Conservation (phyloP, 2,888 invertebrate species). For the Eulithis prunata region DNA sequence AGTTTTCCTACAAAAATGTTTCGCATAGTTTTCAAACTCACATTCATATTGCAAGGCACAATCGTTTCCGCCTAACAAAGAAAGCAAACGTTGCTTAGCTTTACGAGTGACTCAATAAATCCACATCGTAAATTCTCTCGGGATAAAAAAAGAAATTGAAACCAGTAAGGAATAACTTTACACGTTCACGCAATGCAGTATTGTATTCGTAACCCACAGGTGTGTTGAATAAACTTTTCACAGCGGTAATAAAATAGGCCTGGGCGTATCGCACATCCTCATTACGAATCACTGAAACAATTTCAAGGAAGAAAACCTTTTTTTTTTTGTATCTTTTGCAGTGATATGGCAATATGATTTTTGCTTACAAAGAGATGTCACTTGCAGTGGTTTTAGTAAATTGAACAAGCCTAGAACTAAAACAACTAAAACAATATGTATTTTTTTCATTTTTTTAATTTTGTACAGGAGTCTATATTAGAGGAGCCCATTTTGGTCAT, state of each 20-base stretch:
- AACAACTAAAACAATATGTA: too few species aligned
- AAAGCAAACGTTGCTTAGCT: slow-evolving; percentile 29
- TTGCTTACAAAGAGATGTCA: slow-evolving; percentile 10
- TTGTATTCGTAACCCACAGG: slow-evolving; percentile 43
- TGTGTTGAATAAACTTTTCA: slow-evolving; percentile 51
- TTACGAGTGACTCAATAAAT: slow-evolving; percentile 37
- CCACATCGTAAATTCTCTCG: slow-evolving; percentile 28
- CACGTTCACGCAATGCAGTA: slow-evolving; percentile 52
- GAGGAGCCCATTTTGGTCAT: too few species aligned
- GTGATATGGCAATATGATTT: slow-evolving; percentile 12
- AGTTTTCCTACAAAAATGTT: slow-evolving; percentile 30
- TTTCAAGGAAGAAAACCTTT: slow-evolving; percentile 14
- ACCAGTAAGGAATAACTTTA: slow-evolving; percentile 27
- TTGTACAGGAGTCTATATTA: too few species aligned
- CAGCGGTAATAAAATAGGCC: slow-evolving; percentile 50
- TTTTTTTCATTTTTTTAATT: too few species aligned
- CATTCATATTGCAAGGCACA: slow-evolving; percentile 30
- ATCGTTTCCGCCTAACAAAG: slow-evolving; percentile 33
- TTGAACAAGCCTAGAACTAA: too few species aligned
- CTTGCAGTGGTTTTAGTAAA: background rate
- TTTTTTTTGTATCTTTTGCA: background rate
- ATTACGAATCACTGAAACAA: slow-evolving; percentile 33
- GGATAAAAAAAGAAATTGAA: slow-evolving; percentile 36
- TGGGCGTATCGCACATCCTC: slow-evolving; percentile 29
- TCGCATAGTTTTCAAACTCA: slow-evolving; percentile 25